Conservation (phyloP, 2,888 invertebrate species). For the Alloplasta piceator region DNA sequence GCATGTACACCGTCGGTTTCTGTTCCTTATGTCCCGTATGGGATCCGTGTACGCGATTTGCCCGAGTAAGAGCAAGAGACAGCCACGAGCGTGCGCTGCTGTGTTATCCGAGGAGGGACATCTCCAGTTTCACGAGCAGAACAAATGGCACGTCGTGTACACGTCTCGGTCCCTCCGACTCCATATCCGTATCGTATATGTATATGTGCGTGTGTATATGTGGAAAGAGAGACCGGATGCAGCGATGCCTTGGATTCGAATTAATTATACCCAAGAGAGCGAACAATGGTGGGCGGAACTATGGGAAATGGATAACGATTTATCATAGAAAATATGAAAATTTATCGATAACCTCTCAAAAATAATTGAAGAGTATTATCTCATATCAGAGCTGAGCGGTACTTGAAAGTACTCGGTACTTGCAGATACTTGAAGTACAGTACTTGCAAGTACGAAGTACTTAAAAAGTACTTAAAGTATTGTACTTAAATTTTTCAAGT, state of each 20-base stretch:
- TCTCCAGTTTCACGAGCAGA: constrained; percentile 77
- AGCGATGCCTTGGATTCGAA: constrained; percentile 10
- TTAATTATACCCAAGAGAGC: constrained; percentile 31
- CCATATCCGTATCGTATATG: constrained; percentile 50
- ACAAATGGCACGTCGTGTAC: constrained; percentile 78
- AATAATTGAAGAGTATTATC: too few relatives aligned
- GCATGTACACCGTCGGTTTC: constrained; percentile 12
- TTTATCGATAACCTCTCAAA: background rate
- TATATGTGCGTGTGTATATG: background rate
- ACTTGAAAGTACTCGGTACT: too few relatives aligned
- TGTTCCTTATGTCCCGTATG: constrained; percentile 33
- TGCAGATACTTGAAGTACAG: too few relatives aligned
- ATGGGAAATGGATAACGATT: background rate
- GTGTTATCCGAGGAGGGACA: constrained; percentile 77
- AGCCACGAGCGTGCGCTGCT: constrained; percentile 48
- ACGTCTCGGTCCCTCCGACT: constrained; percentile 71
- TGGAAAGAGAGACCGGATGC: constrained; percentile 12
- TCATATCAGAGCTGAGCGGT: too few relatives aligned
- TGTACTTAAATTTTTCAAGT: too few relatives aligned
- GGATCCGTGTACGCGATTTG: background rate
- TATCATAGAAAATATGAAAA: too few relatives aligned
- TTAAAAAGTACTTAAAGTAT: too few relatives aligned
- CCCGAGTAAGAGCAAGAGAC: constrained; percentile 10
- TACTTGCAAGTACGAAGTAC: too few relatives aligned
- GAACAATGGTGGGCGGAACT: constrained; percentile 8